Evolutionary conservation across 2,113 vertebrate genomes (phyloP).

Genomic region (Buteo buteo): DNA sequence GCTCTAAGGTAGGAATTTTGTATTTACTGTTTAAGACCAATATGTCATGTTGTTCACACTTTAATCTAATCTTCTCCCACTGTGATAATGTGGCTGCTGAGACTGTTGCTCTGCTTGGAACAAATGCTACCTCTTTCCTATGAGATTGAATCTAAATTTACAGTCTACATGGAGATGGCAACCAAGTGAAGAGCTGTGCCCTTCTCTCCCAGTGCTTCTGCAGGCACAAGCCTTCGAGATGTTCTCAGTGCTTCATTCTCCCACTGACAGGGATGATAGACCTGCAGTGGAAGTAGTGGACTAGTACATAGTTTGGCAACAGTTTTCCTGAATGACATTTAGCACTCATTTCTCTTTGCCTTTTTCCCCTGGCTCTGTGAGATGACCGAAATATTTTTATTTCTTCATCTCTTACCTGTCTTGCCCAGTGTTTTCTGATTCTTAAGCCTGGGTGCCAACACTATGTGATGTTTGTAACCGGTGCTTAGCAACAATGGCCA

Average conservation of each 20-base stretch:
- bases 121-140: constrained; percentile 19
- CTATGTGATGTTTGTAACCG: neutral
- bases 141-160: constrained; percentile 14
- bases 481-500: neutral
- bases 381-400: neutral
- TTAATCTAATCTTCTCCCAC: constrained; percentile 50
- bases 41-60: constrained; percentile 39
- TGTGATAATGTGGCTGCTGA: constrained; percentile 49
- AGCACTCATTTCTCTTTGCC: neutral
- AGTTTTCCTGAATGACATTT: neutral
- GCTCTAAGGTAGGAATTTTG: constrained; percentile 20
- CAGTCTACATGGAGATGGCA: neutral
- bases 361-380: neutral
- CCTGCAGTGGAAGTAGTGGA: neutral
- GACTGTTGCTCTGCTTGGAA: constrained; percentile 28
- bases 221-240: neutral
- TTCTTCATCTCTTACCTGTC: neutral
- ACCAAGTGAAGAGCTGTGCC: neutral
- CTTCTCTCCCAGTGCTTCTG: neutral
- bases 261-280: neutral
- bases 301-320: neutral
- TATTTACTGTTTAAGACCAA: constrained; percentile 50
- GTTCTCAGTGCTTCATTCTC: neutral
- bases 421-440: neutral
- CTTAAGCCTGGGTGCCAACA: neutral